Percentiles rank a stretch among this genome's conserved stretches.
Conservation (phyloP, 2,888 invertebrate genomes). For the Agrochola macilenta region DNA sequence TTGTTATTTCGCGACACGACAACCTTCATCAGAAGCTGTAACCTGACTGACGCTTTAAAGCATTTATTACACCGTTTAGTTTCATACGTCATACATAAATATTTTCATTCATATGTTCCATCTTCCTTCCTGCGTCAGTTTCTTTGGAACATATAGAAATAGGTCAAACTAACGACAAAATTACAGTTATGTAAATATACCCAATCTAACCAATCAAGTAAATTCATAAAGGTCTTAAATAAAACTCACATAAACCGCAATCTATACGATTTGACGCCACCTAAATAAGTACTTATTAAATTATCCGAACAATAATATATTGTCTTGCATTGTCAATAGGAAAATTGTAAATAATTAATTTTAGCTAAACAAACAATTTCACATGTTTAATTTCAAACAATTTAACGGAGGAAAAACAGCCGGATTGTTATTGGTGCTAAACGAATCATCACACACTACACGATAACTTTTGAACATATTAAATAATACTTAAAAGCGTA, state of each 20-base stretch:
- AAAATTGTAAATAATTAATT: conserved; percentile 6
- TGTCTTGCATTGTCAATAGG: neutral
- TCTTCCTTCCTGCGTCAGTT: neutral
- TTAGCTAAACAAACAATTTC: neutral
- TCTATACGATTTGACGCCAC: neutral
- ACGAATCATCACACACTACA: neutral
- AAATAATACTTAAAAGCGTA: neutral
- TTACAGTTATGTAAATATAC: neutral
- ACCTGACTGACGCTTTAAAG: conserved; percentile 12
- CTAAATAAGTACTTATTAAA: conserved; percentile 15
- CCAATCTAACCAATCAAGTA: neutral
- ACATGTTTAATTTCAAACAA: conserved; percentile 22
- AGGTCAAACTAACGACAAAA: neutral
- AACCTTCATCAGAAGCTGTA: conserved; percentile 7
- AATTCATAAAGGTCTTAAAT: neutral
- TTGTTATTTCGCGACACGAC: conserved; percentile 19
- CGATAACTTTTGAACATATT: neutral
- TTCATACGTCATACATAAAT: neutral
- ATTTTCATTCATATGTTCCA: neutral
- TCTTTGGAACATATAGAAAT: neutral
- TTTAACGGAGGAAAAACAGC: neutral
- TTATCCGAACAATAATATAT: neutral
- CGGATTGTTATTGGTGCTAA: neutral
- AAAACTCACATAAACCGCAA: neutral
- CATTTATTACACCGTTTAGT: conserved; percentile 1